Conservation (phyloP, 1,140 invertebrate species). For the Neodiprion virginianus region DNA sequence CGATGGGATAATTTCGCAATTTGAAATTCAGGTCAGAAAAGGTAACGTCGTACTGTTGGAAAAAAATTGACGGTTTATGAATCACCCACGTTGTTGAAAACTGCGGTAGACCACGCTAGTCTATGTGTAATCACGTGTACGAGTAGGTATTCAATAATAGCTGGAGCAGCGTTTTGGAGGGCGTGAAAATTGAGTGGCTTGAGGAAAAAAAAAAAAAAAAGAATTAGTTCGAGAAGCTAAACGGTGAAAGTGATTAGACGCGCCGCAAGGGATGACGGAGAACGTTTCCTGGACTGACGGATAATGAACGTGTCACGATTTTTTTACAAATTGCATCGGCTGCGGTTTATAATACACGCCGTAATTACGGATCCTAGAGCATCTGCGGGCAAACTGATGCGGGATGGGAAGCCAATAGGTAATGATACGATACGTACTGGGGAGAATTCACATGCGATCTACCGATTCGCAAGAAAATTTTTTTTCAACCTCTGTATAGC, state of each 20-base stretch:
- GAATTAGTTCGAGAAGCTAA: neutral
- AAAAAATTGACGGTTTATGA: neutral
- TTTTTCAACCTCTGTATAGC: neutral
- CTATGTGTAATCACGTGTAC: too few species aligned
- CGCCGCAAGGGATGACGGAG: neutral
- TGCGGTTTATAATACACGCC: neutral
- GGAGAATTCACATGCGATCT: conserved; percentile 12
- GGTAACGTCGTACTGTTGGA: neutral
- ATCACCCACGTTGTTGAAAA: neutral
- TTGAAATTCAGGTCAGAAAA: too few species aligned
- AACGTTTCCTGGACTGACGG: neutral
- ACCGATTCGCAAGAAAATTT: neutral
- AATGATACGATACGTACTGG: conserved; percentile 8
- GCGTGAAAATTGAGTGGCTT: too few species aligned
- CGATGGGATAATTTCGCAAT: neutral
- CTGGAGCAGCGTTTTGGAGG: too few species aligned
- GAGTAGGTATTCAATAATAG: too few species aligned
- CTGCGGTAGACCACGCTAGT: too few species aligned
- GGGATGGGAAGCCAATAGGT: conserved; percentile 11
- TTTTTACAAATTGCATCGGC: neutral
- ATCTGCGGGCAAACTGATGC: neutral
- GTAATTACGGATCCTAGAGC: conserved; percentile 12
- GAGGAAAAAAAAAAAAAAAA: too few species aligned
- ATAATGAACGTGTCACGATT: conserved; percentile 8
- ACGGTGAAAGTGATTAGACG: conserved; percentile 10